Base-by-base conservation (phyloP, 2,797 vertebrate genomes). In the Lagothrix lagotricha region DNA sequence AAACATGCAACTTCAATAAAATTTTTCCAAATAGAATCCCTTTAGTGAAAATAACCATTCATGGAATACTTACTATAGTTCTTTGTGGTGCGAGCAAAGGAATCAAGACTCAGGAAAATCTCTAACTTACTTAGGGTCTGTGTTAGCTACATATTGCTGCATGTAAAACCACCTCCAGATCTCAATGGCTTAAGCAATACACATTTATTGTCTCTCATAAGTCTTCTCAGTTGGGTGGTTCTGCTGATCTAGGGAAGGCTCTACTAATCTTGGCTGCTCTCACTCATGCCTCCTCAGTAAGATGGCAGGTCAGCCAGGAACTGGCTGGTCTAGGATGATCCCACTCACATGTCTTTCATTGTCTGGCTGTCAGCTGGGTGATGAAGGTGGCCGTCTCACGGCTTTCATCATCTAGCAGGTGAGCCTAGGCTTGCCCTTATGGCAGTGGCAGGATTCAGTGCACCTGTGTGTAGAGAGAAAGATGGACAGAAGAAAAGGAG, bases 321-420 rank as follows among this genome's bases (percentile, higher is more conserved):
- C 3, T 58, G n/a, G 12, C 54, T 46, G 33, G 54, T 44, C 33
- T 54, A 24, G 54, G 4, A 57, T 41, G 46, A 41, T 24, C 20
- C 6, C 33, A n/a, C 11, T 15, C 28, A 48, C 0, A 4, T 24
- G 39, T 9, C 76, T 90, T n/a, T 48, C 14, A 36, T 46, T 90
- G 48, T 22, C 28, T 88, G 50, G 10, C 5, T 52, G 1, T 67
- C 4, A 39, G 52, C 44, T 92, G 17, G 20, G 20, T 46, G 22
- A 70, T 4, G 14, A 33, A 36, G 39, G 13, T 86, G n/a, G 80
- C 26, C 0, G 0, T 46, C 17, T 3, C 6, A 1, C 6, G 1
- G 36, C 44, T 46, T 24, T 75, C 13, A 85, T 72, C 48, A 30
- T 20, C 4, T 72, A 36, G 26, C 4, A 46, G 76, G 36, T 10